These are phyloP conservation scores for Antheraea pernyi DNA, from an alignment of 1,140 invertebrate species.

Conservation along the genomic window DNA sequence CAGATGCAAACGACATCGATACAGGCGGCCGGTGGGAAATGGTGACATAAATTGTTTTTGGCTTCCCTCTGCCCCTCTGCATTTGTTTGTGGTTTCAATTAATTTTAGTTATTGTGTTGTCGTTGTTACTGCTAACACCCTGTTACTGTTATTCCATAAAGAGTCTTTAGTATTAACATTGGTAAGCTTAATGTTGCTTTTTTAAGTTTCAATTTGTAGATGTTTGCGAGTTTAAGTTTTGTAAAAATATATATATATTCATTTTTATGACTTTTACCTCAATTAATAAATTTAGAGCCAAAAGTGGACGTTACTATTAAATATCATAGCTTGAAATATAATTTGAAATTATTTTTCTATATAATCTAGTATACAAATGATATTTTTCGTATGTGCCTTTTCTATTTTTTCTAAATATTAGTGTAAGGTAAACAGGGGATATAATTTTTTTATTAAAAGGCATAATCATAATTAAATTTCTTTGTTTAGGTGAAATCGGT, in stretches of 20 bases:
- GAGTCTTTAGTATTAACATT: conserved; percentile 35
- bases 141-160: conserved; percentile 37
- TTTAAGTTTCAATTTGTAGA: too few relatives aligned
- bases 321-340: too few relatives aligned
- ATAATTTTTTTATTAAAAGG: not conserved
- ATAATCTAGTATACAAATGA: too few relatives aligned
- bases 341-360: too few relatives aligned
- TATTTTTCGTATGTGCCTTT: too few relatives aligned
- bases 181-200: not conserved
- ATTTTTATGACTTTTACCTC: too few relatives aligned
- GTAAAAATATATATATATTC: too few relatives aligned
- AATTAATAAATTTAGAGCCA: too few relatives aligned
- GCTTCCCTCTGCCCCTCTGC: conserved; percentile 38
- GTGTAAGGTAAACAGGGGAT: not conserved
- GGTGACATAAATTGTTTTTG: conserved; percentile 53
- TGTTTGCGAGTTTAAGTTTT: too few relatives aligned
- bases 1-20: conserved; percentile 74
- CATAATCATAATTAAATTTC: not conserved
- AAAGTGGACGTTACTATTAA: too few relatives aligned
- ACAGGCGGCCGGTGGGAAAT: conserved; percentile 49
- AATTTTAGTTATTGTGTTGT: conserved; percentile 55
- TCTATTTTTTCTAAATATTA: not conserved
- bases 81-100: conserved; percentile 63
- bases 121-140: conserved; percentile 37
- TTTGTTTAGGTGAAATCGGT: conserved; percentile 2